Base-by-base conservation (phyloP, 2,797 vertebrate genomes). In the Micropoecilia bifurca region DNA sequence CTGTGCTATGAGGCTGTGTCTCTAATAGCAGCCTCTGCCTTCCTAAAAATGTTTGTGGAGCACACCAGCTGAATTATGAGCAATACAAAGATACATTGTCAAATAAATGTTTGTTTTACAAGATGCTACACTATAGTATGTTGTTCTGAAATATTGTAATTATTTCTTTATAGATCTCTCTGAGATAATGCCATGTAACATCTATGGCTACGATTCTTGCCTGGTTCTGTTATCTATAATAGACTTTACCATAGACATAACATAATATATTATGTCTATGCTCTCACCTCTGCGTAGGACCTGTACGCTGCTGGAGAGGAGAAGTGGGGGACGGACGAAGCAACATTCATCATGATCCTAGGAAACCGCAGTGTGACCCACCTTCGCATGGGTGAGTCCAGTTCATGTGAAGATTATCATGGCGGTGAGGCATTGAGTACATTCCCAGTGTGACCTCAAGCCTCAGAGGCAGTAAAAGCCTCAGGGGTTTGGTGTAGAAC, bases 251-350 rank as follows among this genome's bases (percentile, higher is more conserved):
- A 39, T 39, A 4, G 4, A 39, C 36, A 39, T 39, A 39, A 39
- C 4, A 39, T 39, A 4, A 39, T 39, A 39, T 39, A 39, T 39
- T 39, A 39, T 39, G 36, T 39, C 36, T 39, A 39, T 39, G 36
- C 3, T 53, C 41, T 53, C n/a, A 39, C 53, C 41, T 73, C 39
- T 81, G 6, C 1, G 20, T 66, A 99, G 98, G 96, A 97, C 75
- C 95, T 99, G 75, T 97, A 95, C 3, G 96, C 97, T 80, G 97
- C 98, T 0, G 98, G 98, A 0, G 98, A 99, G 84, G 93, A 95
- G 87, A 96, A 98, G 92, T 99, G 98, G 98, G 98, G 98, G 75
- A 99, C 98, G 0, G 98, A 99, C 0, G 98, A 99, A 89, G 96
- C 98, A 77, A 96, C 97, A 91, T 99, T 99, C 95, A 98, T 99